Evolutionary conservation across 2,888 invertebrate species (phyloP).

Genomic region (Asteroscopus sphinx): DNA sequence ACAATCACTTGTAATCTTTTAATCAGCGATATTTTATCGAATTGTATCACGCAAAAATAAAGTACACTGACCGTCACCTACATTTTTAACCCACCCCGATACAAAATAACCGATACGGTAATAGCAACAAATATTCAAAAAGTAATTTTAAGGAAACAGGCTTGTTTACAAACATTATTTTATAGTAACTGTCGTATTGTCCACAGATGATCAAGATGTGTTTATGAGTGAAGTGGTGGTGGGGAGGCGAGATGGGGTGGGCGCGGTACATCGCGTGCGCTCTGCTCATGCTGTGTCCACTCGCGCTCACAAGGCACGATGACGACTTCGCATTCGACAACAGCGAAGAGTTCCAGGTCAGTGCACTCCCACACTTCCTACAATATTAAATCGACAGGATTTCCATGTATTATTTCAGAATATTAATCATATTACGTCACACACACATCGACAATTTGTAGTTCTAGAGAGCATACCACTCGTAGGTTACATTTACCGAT

Average conservation of each 20-base stretch:
- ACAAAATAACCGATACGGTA: background rate
- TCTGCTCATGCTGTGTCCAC: slow-evolving; percentile 80
- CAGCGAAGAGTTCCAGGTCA: slow-evolving; percentile 86
- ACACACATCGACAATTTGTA: slow-evolving; percentile 22
- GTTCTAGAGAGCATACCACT: slow-evolving; percentile 16
- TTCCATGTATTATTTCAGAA: slow-evolving; percentile 51
- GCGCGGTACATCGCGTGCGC: slow-evolving; percentile 77
- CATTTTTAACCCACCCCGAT: background rate
- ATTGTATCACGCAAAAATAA: background rate
- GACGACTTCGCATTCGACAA: slow-evolving; percentile 88
- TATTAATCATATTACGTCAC: slow-evolving; percentile 54
- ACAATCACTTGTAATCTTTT: background rate
- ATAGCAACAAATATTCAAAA: slow-evolving; percentile 1
- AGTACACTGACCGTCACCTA: background rate
- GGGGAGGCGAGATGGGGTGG: slow-evolving; percentile 73
- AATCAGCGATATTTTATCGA: background rate
- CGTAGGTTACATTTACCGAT: slow-evolving; percentile 10
- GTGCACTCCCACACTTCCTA: slow-evolving; percentile 43
- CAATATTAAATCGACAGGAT: slow-evolving; percentile 41
- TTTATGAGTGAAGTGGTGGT: slow-evolving; percentile 77
- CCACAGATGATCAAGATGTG: slow-evolving; percentile 79
- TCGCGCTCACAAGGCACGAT: slow-evolving; percentile 83
- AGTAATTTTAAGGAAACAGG: slow-evolving; percentile 2
- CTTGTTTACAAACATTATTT: slow-evolving; percentile 17
- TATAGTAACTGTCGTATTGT: slow-evolving; percentile 58